These are phyloP conservation scores for Germaria angustata DNA, from an alignment of 2,888 invertebrate genomes.

Conservation along the genomic window DNA sequence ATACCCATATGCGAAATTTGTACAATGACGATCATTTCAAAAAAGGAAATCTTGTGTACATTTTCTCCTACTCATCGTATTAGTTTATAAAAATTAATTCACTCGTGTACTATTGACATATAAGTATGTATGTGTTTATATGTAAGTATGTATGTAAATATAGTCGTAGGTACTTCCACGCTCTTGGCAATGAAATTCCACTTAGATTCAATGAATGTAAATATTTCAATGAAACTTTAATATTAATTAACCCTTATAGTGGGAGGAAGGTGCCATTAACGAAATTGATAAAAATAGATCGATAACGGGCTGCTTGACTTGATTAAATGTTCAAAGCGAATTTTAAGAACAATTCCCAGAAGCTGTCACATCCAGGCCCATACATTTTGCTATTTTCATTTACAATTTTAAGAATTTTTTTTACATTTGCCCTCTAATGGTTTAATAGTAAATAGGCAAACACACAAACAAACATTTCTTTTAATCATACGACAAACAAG, in stretches of 20 bases:
- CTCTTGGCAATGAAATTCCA: constrained; percentile 63
- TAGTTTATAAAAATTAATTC: background rate
- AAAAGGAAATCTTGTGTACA: constrained; percentile 31
- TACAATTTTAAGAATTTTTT: too few species aligned
- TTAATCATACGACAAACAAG: constrained; percentile 23
- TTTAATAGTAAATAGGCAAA: background rate
- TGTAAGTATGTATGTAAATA: background rate
- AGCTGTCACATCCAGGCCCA: too few species aligned
- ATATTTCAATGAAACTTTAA: background rate
- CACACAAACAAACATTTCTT: background rate
- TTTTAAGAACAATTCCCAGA: too few species aligned
- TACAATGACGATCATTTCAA: constrained; percentile 14
- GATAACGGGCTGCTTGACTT: background rate
- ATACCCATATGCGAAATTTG: background rate
- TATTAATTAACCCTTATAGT: constrained; percentile 30
- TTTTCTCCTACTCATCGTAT: constrained; percentile 33
- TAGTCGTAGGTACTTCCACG: constrained; percentile 1
- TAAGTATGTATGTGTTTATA: too few species aligned
- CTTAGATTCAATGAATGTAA: constrained; percentile 9
- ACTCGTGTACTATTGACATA: too few species aligned
- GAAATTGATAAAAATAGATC: background rate
- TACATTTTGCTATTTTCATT: too few species aligned
- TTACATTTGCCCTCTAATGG: background rate
- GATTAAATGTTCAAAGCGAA: background rate
- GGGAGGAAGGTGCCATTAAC: too few species aligned